A percentile compares a stretch with the other conserved stretches of the same genome.
Evolutionary conservation across 2,888 invertebrate species (phyloP).

Genomic region (Dolichopus griseipennis): DNA sequence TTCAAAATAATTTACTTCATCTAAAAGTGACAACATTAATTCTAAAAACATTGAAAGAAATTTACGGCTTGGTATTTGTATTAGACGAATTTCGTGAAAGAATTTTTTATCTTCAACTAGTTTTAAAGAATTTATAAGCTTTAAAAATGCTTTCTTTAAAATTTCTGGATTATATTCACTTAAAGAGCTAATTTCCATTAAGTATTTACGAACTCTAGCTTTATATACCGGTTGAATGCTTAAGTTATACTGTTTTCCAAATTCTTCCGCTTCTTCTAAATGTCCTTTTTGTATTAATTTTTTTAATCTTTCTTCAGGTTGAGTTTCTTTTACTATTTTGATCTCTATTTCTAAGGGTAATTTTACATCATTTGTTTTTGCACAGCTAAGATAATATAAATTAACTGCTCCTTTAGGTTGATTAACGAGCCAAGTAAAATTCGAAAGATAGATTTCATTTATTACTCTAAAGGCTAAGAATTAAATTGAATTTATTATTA

Average conservation of each 20-base stretch:
- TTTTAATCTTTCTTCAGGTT: slow-evolving; percentile 39
- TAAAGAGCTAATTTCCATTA: slow-evolving; percentile 28
- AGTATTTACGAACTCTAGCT: slow-evolving; percentile 35
- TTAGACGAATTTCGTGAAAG: slow-evolving; percentile 33
- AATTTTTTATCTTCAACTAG: slow-evolving; percentile 36
- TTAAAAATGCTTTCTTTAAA: slow-evolving; percentile 29
- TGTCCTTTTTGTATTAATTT: slow-evolving; percentile 40
- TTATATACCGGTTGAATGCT: slow-evolving; percentile 40
- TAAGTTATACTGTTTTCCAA: slow-evolving; percentile 38
- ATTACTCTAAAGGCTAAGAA: slow-evolving; percentile 34
- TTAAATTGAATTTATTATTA: not conserved
- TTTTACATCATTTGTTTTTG: slow-evolving; percentile 24
- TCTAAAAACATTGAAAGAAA: slow-evolving; percentile 32
- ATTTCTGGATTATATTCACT: slow-evolving; percentile 24
- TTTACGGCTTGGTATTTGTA: slow-evolving; percentile 34
- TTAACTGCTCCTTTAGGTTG: slow-evolving; percentile 40
- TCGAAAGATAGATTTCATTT: slow-evolving; percentile 33
- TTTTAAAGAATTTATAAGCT: slow-evolving; percentile 29
- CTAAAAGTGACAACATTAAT: slow-evolving; percentile 34
- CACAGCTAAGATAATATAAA: slow-evolving; percentile 37
- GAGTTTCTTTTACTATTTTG: slow-evolving; percentile 39
- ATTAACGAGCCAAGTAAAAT: slow-evolving; percentile 37
- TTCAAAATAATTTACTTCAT: slow-evolving; percentile 27
- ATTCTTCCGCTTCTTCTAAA: slow-evolving; percentile 41
- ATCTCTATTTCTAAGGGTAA: slow-evolving; percentile 37